Base-by-base conservation (phyloP, 1,140 invertebrate genomes). In the Aplysia californica region DNA sequence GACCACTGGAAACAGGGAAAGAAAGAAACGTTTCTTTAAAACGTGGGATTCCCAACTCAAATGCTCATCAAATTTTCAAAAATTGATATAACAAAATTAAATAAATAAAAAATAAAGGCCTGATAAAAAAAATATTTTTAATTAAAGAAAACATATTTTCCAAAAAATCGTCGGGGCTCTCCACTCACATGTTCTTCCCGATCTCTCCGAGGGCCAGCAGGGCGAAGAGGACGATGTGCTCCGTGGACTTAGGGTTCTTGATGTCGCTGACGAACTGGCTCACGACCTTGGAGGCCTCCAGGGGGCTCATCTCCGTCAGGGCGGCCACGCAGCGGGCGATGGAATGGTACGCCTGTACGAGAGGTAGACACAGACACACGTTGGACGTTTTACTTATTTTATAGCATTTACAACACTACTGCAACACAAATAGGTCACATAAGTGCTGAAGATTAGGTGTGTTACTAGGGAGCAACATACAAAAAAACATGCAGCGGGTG, bases 141-240 rank as follows among this genome's bases (percentile, higher is more conserved):
- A 10, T n/a, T 15, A 50, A 50, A 10, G 44, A 50, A n/a, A n/a
- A n/a, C n/a, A n/a, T n/a, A n/a, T n/a, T n/a, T n/a, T n/a, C n/a
- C n/a, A n/a, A n/a, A n/a, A n/a, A n/a, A n/a, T n/a, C n/a, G n/a
- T n/a, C n/a, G 5, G 36, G 44, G 36, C 10, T 61, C 6, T 15
- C 29, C n/a, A 29, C 93, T 93, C 91, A 96, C 95, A 97, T 93
- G 83, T 97, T 94, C 82, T 96, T 92, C 4, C 98, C 98, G 81
- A 99, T 98, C 92, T 99, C 98, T 18, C 97, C 98, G 82, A 99
- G 94, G 18, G 97, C 95, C 5, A 99, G 91, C 29, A 99, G 90
- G 64, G 96, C 94, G 91, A 99, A 98, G 80, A 98, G 94, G 75
- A 90, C 87, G 79, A 97, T 94, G 1, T 95, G 93, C 87, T 98